Evolutionary conservation across 1,140 invertebrate genomes (phyloP), one percentile per base, ranked within the genome.

Genomic region (Condylostylus longicornis): DNA sequence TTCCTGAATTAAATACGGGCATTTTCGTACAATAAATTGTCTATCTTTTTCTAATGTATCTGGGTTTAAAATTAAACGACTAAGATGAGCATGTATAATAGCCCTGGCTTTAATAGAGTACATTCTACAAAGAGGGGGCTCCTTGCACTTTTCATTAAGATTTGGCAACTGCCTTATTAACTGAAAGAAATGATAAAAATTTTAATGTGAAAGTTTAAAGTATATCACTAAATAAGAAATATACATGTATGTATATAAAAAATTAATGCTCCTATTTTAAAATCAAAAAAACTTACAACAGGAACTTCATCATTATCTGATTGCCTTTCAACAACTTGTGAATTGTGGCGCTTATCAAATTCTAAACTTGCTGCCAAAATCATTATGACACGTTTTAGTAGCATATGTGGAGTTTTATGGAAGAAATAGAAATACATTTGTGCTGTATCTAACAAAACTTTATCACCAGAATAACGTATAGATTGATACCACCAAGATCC

Each of bases 401-500:
- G 74, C 86, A 98, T 97, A 33, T 79, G 79, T 4, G 89, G 87
- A 22, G 88, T 95, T 66, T 94, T 94, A 57, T 90, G 79, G 50
- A 98, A 86, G 61, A 93, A 97, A 53, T 81, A 88, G 53, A 85
- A 93, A 64, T 96, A 98, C 59, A 98, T 75, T 58, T 93, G 79
- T 2, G 90, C 89, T 14, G 95, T 98, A 53, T 94, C 86, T 14
- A 98, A 60, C 7, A 98, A 66, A 10, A 98, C 91, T 70, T 93
- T 83, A 59, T 94, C 90, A 46, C 87, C 88, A 45, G 87, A 91
- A 62, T 89, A 98, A 52, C 90, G 80, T 43, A 97, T 97, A 33
- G 90, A 95, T 41, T 83, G 77, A 62, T 97, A 95, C 96, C 96
- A 99, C 95, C 96, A 98, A 48, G 86, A 85, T 31, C 93, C 93